phyloP scores from a whole-genome alignment of 2,888 invertebrate species.

The Arge pagana region DNA sequence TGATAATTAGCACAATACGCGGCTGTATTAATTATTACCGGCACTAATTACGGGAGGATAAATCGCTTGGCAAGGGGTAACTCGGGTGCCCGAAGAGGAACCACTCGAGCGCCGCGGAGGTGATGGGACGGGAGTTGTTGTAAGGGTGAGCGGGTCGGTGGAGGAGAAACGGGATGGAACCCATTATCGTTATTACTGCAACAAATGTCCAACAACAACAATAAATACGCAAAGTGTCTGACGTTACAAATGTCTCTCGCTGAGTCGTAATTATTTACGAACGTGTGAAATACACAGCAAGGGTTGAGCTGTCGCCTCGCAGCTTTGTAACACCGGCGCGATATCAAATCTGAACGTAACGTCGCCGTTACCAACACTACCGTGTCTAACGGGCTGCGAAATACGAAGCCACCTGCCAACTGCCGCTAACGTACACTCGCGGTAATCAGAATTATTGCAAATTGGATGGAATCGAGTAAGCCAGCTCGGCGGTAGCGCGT shows the following conservation, averaged over 20 bases:
- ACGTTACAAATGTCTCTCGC: conserved; percentile 17
- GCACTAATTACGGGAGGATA: conserved; percentile 58
- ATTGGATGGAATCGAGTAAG: conserved; percentile 22
- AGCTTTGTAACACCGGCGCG: no score
- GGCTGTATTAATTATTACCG: conserved; percentile 57
- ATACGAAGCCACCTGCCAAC: conserved; percentile 14
- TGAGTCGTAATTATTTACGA: conserved; percentile 51
- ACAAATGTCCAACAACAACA: conserved; percentile 57
- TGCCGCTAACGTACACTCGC: conserved; percentile 3
- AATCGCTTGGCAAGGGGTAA: conserved; percentile 45
- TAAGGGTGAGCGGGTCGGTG: conserved; percentile 18
- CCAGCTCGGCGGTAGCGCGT: conserved; percentile 18
- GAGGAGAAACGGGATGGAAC: conserved; percentile 35
- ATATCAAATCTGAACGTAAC: no score
- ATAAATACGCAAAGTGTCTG: conserved; percentile 43
- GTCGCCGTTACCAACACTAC: no score
- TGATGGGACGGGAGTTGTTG: conserved; percentile 19
- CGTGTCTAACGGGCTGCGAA: not conserved
- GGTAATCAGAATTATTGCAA: conserved; percentile 22
- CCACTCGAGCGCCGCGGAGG: conserved; percentile 25
- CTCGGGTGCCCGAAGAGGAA: conserved; percentile 23
- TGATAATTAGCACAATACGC: conserved; percentile 59
- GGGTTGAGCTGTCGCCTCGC: conserved; percentile 3
- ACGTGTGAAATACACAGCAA: conserved; percentile 1
- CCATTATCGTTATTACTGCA: conserved; percentile 58